Percentiles rank a stretch among this genome's conserved stretches.
Evolutionary conservation across 2,113 vertebrate species (phyloP).

Genomic region (Ellobius talpinus): DNA sequence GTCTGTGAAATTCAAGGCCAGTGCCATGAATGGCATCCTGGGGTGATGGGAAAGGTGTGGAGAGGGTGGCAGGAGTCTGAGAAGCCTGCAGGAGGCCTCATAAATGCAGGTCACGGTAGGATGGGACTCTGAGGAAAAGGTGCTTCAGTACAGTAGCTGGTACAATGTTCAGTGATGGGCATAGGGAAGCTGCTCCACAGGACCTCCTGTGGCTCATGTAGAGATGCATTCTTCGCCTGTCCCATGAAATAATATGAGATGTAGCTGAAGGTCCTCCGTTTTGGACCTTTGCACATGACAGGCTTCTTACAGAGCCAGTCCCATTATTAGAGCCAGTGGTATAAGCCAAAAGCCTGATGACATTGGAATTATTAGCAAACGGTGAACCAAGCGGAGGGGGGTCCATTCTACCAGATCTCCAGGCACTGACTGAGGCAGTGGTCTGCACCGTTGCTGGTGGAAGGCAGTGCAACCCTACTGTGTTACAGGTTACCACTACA

Average conservation of each 20-base stretch:
- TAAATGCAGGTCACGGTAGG: rapidly evolving
- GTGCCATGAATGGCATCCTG: not conserved
- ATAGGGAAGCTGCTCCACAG: not conserved
- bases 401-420: too few relatives aligned
- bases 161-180: not conserved
- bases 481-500: conserved; percentile 96
- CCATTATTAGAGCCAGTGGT: not conserved
- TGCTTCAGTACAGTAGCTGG: not conserved
- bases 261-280: rapidly evolving
- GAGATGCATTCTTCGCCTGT: not conserved
- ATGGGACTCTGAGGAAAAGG: not conserved
- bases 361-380: rapidly evolving
- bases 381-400: too few relatives aligned
- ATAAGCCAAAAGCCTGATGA: not conserved
- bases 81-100: not conserved
- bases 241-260: not conserved
- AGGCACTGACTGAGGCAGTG: not conserved
- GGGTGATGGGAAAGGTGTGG: not conserved
- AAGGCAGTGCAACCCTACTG: not conserved
- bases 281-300: too few relatives aligned
- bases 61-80: not conserved
- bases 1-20: not conserved
- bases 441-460: not conserved
- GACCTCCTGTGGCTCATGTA: rapidly evolving
- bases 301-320: not conserved